A percentile compares a stretch with the other conserved stretches of the same genome.
These are phyloP conservation scores for Pharmacophagus antenor DNA, from an alignment of 2,888 invertebrate genomes.

Conservation along the genomic window DNA sequence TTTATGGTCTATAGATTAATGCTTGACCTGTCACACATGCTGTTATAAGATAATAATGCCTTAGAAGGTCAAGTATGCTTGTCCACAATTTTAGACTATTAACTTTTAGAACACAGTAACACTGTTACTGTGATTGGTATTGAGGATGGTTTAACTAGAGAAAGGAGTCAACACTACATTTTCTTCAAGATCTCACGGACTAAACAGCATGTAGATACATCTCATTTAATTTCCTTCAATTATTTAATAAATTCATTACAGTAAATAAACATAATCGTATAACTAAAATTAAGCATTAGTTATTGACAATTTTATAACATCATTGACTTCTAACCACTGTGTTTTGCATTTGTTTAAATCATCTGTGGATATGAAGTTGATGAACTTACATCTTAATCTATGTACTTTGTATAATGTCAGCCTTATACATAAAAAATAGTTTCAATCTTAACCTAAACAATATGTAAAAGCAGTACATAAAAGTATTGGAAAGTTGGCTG, in stretches of 20 bases:
- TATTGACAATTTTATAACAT: not conserved
- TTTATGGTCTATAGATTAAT: too few relatives aligned
- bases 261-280: not conserved
- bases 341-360: not conserved
- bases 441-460: slow-evolving; percentile 35
- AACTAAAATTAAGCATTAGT: not conserved
- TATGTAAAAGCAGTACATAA: slow-evolving; percentile 33
- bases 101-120: too few relatives aligned
- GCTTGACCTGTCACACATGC: too few relatives aligned
- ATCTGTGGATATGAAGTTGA: slow-evolving; percentile 32
- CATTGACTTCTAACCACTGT: not conserved
- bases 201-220: too few relatives aligned
- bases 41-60: too few relatives aligned
- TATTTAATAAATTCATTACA: not conserved
- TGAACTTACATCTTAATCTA: slow-evolving; percentile 36
- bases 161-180: too few relatives aligned
- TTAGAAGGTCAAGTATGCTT: too few relatives aligned
- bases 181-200: too few relatives aligned
- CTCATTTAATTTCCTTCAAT: not conserved
- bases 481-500: slow-evolving; percentile 20
- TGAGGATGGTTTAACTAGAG: too few relatives aligned
- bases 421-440: slow-evolving; percentile 53
- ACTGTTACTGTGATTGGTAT: too few relatives aligned
- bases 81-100: too few relatives aligned
- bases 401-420: slow-evolving; percentile 49